Conservation (phyloP, 2,113 vertebrate species). For the Hucho hucho region DNA sequence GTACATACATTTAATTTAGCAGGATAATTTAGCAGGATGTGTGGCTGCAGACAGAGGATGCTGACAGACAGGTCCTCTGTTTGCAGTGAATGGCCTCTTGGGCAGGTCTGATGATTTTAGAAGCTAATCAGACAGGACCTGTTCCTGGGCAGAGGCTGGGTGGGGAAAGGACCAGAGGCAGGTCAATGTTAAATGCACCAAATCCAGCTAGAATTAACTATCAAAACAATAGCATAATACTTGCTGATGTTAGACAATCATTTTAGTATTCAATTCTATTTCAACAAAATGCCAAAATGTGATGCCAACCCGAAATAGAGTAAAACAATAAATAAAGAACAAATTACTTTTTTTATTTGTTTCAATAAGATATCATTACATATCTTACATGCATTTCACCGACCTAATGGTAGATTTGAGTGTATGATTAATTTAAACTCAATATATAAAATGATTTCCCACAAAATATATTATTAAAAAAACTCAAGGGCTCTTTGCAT, state of each 20-base stretch:
- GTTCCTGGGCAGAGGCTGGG: neutral
- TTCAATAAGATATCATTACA: too few relatives aligned
- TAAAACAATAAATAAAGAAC: neutral
- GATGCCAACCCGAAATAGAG: neutral
- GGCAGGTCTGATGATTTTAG: conserved; percentile 17
- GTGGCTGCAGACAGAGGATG: conserved; percentile 16
- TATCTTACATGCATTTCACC: too few relatives aligned
- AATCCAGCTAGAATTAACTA: neutral
- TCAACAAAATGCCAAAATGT: neutral
- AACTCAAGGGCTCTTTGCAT: too few relatives aligned
- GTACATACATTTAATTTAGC: neutral
- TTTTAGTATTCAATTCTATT: neutral
- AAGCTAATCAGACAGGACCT: conserved; percentile 25
- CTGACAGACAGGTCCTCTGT: conserved; percentile 16
- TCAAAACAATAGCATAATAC: too few relatives aligned
- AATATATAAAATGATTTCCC: too few relatives aligned
- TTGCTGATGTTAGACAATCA: too few relatives aligned
- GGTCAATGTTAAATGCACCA: neutral
- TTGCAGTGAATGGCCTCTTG: conserved; percentile 5
- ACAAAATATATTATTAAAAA: too few relatives aligned
- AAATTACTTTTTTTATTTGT: too few relatives aligned
- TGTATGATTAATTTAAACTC: too few relatives aligned
- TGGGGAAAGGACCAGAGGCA: conserved; percentile 1
- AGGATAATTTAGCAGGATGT: too few relatives aligned
- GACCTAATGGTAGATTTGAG: too few relatives aligned